These are phyloP conservation scores for Bos javanicus DNA, from an alignment of 2,113 vertebrate genomes.

Conservation along the genomic window DNA sequence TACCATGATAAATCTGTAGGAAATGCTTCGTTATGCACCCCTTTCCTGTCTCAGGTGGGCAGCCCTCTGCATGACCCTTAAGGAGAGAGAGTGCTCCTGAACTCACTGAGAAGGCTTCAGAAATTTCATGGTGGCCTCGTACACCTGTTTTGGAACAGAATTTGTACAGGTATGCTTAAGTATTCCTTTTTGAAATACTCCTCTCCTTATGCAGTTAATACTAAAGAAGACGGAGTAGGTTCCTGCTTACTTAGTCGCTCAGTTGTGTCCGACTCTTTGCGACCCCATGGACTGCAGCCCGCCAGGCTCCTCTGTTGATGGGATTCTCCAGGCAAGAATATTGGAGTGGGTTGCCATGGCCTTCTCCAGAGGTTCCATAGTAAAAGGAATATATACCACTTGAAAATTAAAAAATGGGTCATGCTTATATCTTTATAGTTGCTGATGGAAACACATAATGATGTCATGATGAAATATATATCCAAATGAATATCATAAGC, in stretches of 20 bases:
- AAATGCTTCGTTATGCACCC: not conserved
- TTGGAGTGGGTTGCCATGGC: not conserved
- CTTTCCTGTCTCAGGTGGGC: not conserved
- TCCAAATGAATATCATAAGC: not conserved
- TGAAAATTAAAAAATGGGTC: not conserved
- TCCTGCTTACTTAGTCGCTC: accelerated
- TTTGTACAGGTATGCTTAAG: not conserved
- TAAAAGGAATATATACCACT: not conserved
- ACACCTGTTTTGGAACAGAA: not conserved
- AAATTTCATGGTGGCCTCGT: not conserved
- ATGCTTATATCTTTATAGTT: not conserved
- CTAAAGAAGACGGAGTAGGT: accelerated
- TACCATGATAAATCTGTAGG: no score
- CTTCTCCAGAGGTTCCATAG: not conserved
- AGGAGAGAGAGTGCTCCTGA: no score
- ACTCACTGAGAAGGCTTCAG: not conserved
- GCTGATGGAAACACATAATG: not conserved
- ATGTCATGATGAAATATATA: not conserved
- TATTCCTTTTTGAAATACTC: not conserved
- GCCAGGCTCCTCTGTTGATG: not conserved
- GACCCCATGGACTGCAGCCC: not conserved
- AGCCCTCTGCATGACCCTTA: not conserved
- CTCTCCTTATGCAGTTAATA: not conserved
- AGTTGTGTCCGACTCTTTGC: not conserved
- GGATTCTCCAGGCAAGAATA: not conserved